These are phyloP conservation scores for Falcunculus frontatus DNA, from an alignment of 2,113 vertebrate genomes.

Conservation along the genomic window DNA sequence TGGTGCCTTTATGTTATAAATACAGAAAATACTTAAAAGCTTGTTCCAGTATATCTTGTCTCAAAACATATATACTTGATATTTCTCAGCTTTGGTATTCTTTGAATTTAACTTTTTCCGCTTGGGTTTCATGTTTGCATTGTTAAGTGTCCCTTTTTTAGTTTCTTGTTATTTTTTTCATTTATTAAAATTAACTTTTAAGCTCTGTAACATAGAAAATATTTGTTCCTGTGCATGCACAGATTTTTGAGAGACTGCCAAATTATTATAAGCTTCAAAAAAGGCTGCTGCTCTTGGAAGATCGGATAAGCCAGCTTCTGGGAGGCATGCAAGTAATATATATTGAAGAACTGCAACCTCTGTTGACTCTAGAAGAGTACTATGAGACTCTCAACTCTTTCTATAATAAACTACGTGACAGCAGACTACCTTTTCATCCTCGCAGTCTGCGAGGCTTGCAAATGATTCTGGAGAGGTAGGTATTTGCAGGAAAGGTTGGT, in stretches of 20 bases:
- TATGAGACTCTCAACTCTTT: constrained; percentile 81
- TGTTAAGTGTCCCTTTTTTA: neutral
- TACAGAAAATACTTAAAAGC: neutral
- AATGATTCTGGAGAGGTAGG: constrained; percentile 85
- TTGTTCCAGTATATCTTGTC: neutral
- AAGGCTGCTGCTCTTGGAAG: constrained; percentile 82
- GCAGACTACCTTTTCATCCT: constrained; percentile 79
- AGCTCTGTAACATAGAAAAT: neutral
- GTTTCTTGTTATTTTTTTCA: neutral
- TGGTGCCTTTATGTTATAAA: neutral
- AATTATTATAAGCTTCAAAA: constrained; percentile 82
- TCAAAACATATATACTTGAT: neutral
- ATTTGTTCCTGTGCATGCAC: neutral
- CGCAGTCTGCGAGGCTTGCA: constrained; percentile 85
- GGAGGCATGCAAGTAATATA: constrained; percentile 86
- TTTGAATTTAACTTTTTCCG: neutral
- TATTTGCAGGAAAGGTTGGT: neutral
- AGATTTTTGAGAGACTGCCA: constrained; percentile 87
- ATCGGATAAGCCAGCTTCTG: constrained; percentile 84
- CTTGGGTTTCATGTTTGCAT: neutral
- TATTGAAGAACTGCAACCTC: constrained; percentile 81
- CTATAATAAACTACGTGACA: constrained; percentile 75
- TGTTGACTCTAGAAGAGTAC: constrained; percentile 83
- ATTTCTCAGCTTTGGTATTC: neutral
- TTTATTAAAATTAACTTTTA: neutral